Evolutionary conservation across 2,888 invertebrate genomes (phyloP), one percentile per base, ranked within the genome.

Genomic region (Folsomia manolachei): DNA sequence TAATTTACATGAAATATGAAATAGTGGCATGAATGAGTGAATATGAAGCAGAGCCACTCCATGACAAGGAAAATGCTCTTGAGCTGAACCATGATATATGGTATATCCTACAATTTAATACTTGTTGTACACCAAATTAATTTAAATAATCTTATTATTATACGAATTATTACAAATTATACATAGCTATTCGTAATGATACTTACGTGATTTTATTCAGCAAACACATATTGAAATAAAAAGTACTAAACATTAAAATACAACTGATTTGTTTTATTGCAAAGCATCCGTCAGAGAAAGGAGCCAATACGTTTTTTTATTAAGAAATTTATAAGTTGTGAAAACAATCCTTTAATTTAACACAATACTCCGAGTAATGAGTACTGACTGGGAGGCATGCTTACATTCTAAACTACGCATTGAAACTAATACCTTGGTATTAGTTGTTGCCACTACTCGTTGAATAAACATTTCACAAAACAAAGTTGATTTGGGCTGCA

Each of bases 1-100:
- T 56, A 11, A n/a, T n/a, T n/a, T n/a, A n/a, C n/a, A n/a, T 51
- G 18, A 51, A 51, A 51, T 11, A 51, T 51, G 18, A 9, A 51
- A 51, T 9, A 9, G 18, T 51, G 51, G n/a, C 7, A 56, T 21
- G 19, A 56, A 56, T 21, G 21, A 19, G n/a, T 56, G 18, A 56
- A 7, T n/a, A 56, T n/a, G n/a, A n/a, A n/a, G n/a, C n/a, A n/a
- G n/a, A n/a, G n/a, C n/a, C n/a, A n/a, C n/a, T 56, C 21, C 51
- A 51, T 66, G 52, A 51, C 52, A 66, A 39, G 27, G 18, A 63
- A 25, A 11, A 63, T 66, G 39, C 52, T 51, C 27, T 51, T 51
- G 65, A 66, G 65, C 65, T 66, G 52, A 66, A 66, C 65, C 65
- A 66, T 66, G 65, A 66, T 66, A 52, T 52, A 66, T 66, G 65